These are phyloP conservation scores for Didymodactylos carnosus DNA, from an alignment of 2,888 invertebrate species.

Conservation along the genomic window DNA sequence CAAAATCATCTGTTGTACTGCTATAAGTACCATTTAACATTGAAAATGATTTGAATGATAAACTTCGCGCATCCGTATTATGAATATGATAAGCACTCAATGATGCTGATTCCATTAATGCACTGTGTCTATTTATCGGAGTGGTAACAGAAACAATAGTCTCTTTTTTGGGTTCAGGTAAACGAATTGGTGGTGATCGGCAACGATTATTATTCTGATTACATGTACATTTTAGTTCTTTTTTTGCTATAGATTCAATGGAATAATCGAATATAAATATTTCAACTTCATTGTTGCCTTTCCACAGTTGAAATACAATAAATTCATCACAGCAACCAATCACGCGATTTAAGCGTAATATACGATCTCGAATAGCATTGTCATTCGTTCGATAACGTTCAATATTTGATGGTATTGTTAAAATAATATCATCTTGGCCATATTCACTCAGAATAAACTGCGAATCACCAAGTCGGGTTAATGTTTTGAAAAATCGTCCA, in stretches of 20 bases:
- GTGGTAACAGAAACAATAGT: neutral
- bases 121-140: neutral
- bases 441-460: slow-evolving; percentile 1
- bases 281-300: slow-evolving; percentile 4
- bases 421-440: neutral
- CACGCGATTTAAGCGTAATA: neutral
- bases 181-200: neutral
- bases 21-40: no score
- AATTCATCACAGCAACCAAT: neutral
- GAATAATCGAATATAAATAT: slow-evolving; percentile 2
- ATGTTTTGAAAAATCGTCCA: slow-evolving; percentile 2
- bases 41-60: neutral
- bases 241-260: neutral
- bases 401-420: neutral
- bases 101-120: neutral
- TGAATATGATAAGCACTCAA: neutral
- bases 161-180: neutral
- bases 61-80: neutral
- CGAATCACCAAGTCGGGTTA: neutral
- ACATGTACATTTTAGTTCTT: slow-evolving; percentile 2
- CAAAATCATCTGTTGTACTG: no score
- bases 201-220: neutral
- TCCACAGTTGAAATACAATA: slow-evolving; percentile 6
- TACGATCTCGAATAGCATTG: neutral
- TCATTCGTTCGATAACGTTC: neutral